Evolutionary conservation across 1,140 invertebrate species (phyloP).

Genomic region (Ceratina calcarata): DNA sequence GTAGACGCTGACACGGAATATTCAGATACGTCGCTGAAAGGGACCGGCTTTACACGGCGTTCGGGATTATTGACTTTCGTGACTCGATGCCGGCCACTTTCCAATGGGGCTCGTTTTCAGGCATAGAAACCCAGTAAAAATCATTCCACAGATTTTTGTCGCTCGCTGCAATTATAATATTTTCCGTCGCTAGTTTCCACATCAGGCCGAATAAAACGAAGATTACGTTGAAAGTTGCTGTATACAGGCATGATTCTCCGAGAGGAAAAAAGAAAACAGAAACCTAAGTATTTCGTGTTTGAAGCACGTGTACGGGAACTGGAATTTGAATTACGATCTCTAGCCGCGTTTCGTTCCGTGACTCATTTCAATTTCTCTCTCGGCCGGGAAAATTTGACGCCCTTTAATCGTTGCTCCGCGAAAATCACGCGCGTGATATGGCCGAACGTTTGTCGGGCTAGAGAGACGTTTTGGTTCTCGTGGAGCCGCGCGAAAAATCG

Average conservation of each 20-base stretch:
- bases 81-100: background rate
- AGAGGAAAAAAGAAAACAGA: no score
- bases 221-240: background rate
- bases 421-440: conserved; percentile 4
- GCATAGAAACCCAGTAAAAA: background rate
- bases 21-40: conserved; percentile 33
- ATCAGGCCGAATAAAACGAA: background rate
- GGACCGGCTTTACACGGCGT: conserved; percentile 21
- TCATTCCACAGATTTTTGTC: conserved; percentile 10
- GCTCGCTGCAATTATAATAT: background rate
- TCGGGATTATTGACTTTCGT: conserved; percentile 37
- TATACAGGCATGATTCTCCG: background rate
- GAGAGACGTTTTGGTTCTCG: background rate
- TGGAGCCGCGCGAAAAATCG: background rate
- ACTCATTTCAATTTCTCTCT: conserved; percentile 6
- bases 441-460: background rate
- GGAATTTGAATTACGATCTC: background rate
- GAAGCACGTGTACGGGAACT: no score
- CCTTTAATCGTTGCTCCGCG: background rate
- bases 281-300: background rate
- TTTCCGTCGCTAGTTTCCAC: background rate
- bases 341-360: background rate
- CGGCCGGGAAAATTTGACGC: background rate
- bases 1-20: conserved; percentile 38
- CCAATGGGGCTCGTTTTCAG: background rate